phyloP scores from a whole-genome alignment of 2,797 vertebrate genomes.

The Brachymystax lenok region DNA sequence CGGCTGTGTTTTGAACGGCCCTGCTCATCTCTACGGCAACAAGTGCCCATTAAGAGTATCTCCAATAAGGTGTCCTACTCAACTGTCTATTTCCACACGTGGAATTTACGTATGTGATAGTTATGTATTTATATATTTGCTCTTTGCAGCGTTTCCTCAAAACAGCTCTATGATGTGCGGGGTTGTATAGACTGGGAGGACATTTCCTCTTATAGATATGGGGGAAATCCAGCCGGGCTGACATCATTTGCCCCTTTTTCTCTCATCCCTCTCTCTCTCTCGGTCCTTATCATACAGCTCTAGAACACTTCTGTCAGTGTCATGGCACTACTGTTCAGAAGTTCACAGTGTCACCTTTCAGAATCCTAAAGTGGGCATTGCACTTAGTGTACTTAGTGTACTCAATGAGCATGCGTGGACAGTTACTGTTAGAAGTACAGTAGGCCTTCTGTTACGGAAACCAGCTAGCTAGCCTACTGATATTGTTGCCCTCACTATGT shows the following conservation, averaged over 20 bases:
- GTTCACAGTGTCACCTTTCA: slow-evolving; percentile 23
- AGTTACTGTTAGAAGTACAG: neutral
- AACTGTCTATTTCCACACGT: slow-evolving; percentile 42
- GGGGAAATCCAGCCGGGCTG: slow-evolving; percentile 38
- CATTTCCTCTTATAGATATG: slow-evolving; percentile 47
- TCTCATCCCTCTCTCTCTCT: slow-evolving; percentile 1
- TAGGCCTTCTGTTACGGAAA: neutral
- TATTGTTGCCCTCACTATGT: too few species aligned
- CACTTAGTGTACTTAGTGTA: neutral
- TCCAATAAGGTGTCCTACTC: neutral
- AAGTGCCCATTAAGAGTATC: slow-evolving; percentile 33
- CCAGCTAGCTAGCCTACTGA: too few species aligned
- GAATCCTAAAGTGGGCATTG: slow-evolving; percentile 11
- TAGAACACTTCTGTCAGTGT: slow-evolving; percentile 45
- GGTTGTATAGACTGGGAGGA: neutral
- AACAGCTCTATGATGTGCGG: slow-evolving; percentile 27
- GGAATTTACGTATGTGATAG: slow-evolving; percentile 41
- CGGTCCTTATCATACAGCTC: slow-evolving; percentile 17
- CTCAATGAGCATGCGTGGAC: neutral
- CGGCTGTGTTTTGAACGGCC: slow-evolving; percentile 48
- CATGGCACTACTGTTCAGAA: slow-evolving; percentile 31
- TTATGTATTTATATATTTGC: slow-evolving; percentile 61
- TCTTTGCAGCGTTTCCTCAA: slow-evolving; percentile 55
- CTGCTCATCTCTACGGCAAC: slow-evolving; percentile 47
- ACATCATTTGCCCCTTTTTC: slow-evolving; percentile 18